phyloP scores from a whole-genome alignment of 2,113 vertebrate species.

The Tauraco erythrolophus region DNA sequence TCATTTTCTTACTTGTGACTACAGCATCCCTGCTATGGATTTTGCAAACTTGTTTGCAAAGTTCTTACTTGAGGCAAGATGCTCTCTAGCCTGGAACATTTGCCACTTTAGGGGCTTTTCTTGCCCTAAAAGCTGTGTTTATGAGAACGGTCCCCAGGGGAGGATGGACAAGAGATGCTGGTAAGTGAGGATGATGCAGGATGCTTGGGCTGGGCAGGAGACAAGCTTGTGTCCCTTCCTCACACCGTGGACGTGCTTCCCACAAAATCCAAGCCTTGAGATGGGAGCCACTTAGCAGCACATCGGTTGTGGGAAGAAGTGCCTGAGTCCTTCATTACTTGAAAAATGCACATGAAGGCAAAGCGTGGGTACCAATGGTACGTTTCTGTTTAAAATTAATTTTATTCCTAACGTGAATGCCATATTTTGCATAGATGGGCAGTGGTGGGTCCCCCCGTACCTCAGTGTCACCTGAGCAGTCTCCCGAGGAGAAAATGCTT shows the following conservation, averaged over 20 bases:
- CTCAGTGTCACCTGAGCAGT: background rate
- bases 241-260: background rate
- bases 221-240: background rate
- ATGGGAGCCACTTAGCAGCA: no score
- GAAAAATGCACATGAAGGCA: background rate
- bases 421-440: rapidly evolving
- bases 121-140: background rate
- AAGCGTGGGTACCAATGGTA: background rate
- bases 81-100: background rate
- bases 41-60: background rate
- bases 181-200: background rate
- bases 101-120: background rate
- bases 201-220: background rate
- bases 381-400: background rate
- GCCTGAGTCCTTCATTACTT: background rate
- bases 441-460: background rate
- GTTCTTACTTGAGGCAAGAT: background rate
- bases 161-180: background rate
- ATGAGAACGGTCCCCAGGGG: rapidly evolving
- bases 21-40: background rate
- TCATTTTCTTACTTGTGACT: background rate
- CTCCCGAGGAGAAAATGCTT: background rate
- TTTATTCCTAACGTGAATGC: background rate
- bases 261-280: background rate
- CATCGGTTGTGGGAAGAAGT: background rate